Evolutionary conservation across 1,140 invertebrate species (phyloP).

Genomic region (Drosophila saltans): DNA sequence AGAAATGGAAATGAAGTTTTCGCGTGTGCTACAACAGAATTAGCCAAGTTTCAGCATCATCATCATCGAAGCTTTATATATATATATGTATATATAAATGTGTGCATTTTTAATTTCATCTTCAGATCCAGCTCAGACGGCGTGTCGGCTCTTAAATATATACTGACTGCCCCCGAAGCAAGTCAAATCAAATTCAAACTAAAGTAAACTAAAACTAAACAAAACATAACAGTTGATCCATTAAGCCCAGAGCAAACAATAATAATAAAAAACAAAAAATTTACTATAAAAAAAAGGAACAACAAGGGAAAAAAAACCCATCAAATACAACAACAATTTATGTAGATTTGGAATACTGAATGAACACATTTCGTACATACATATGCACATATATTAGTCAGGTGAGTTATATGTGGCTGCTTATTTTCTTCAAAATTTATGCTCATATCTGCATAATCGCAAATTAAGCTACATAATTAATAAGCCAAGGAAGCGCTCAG

Average conservation of each 20-base stretch:
- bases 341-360: constrained; percentile 66
- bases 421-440: constrained; percentile 68
- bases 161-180: constrained; percentile 24
- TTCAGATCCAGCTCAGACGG: constrained; percentile 44
- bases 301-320: constrained; percentile 26
- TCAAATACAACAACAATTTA: constrained; percentile 41
- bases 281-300: constrained; percentile 4
- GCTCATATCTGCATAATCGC: constrained; percentile 79
- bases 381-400: constrained; percentile 75
- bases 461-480: constrained; percentile 80
- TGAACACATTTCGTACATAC: constrained; percentile 51
- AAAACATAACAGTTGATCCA: constrained; percentile 40
- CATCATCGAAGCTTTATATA: not conserved
- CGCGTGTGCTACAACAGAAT: not conserved
- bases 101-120: not conserved
- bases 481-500: constrained; percentile 54
- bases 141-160: constrained; percentile 54
- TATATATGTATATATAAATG: not conserved
- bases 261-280: constrained; percentile 6
- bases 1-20: constrained; percentile 9
- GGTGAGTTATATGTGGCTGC: constrained; percentile 71
- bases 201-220: constrained; percentile 34
- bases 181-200: constrained; percentile 32
- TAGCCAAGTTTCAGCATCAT: not conserved
- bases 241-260: constrained; percentile 33